Evolutionary conservation across 2,888 invertebrate species (phyloP), one percentile per base, ranked within the genome.

Genomic region (Syrphus vitripennis): DNA sequence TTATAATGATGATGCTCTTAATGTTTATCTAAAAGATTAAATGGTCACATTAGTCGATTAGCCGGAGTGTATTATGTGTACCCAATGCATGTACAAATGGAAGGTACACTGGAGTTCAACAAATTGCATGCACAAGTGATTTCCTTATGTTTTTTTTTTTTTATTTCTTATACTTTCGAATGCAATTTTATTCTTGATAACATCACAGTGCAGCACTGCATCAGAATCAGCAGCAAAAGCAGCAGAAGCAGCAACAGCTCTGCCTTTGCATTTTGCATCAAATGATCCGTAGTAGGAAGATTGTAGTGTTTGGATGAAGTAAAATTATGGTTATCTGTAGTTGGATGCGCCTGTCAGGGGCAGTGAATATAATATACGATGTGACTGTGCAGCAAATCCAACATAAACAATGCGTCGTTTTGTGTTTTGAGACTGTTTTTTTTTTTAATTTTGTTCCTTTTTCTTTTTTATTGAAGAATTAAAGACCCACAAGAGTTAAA

Each of bases 11-110:
- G 81, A 84, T 84, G 84, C 76, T 80, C 84, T 84, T 76, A 80
- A 84, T 84, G 81, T 84, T 77, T 81, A 84, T 80, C 75, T 80
- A 71, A 77, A 76, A 84, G 84, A 84, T 84, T 84, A 84, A 84
- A 84, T 77, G 84, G 76, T 80, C 80, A 80, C 76, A 80, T 84
- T 80, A 72, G 76, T 31, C 71, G 80, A 80, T 80, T 83, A 83
- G 69, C 50, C 57, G 29, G 65, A 65, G 67, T 67, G 69, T 40
- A 55, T 16, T 29, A 63, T 63, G 37, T 16, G 29, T 34, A 16
- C 31, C 10, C 37, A 40, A 21, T 31, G 50, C 12, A 26, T 57
- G 19, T 42, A n/a, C 16, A 40, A n/a, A n/a, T 59, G 16, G 12
- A 40, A 34, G n/a, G 21, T 29, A 57, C 63, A 21, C 37, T 67